A percentile compares a stretch with the other conserved stretches of the same genome.
Conservation (phyloP, 2,113 vertebrate species). For the Lichenostomus cassidix region DNA sequence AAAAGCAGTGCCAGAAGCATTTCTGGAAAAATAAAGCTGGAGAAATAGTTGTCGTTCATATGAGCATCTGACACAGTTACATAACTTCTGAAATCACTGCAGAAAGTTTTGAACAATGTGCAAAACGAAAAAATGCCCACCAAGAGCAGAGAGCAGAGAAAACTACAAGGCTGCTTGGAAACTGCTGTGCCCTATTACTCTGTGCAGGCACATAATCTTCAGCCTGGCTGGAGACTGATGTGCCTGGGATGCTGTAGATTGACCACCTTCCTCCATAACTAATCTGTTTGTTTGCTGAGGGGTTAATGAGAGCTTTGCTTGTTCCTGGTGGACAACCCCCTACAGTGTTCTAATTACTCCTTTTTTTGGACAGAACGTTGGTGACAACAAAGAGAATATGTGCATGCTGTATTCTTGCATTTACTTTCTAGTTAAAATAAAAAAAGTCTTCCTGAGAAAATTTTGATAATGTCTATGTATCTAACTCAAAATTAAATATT, state of each 20-base stretch:
- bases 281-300: background rate
- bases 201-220: background rate
- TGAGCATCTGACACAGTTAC: background rate
- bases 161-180: background rate
- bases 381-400: background rate
- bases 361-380: background rate
- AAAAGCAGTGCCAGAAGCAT: background rate
- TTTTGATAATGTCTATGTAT: background rate
- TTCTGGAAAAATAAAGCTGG: background rate
- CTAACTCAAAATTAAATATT: background rate
- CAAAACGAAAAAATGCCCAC: background rate
- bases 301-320: background rate
- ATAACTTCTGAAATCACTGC: conserved; percentile 16
- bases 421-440: background rate
- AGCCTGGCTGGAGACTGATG: background rate
- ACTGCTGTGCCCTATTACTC: background rate
- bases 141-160: background rate
- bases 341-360: background rate
- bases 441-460: background rate
- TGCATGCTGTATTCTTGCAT: background rate
- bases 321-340: background rate
- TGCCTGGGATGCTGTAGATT: background rate
- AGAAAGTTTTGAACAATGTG: background rate
- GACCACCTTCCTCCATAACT: background rate
- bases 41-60: background rate